Evolutionary conservation across 2,888 invertebrate species (phyloP).

Genomic region (Brachylomia viminalis): DNA sequence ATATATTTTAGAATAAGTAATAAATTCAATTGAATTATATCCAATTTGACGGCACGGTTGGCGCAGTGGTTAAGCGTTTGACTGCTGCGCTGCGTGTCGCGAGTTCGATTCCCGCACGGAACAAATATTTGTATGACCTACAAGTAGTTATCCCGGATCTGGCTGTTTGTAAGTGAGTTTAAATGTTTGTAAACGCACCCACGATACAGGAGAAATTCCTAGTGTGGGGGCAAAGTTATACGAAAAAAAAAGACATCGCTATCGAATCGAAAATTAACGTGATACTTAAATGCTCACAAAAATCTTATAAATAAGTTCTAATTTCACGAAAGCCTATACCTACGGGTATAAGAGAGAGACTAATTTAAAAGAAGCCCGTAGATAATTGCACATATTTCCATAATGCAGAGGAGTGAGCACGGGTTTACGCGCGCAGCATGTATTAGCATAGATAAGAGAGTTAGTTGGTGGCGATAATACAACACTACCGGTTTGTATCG

Average conservation of each 20-base stretch:
- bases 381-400: constrained; percentile 59
- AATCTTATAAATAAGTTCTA: neutral
- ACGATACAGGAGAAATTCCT: no score
- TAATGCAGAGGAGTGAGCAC: constrained; percentile 55
- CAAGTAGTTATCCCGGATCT: no score
- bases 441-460: constrained; percentile 66
- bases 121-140: no score
- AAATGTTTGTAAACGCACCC: no score
- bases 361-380: constrained; percentile 26
- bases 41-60: no score
- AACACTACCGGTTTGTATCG: constrained; percentile 55
- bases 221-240: no score
- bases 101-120: no score
- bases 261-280: neutral
- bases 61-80: no score
- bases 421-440: constrained; percentile 54
- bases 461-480: constrained; percentile 49
- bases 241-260: no score
- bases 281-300: neutral
- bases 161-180: no score
- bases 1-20: neutral
- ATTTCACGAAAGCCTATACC: constrained; percentile 2
- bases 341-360: neutral
- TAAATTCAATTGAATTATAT: no score
- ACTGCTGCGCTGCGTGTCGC: no score